These are phyloP conservation scores for Oxygymnocypris stewartii DNA, from an alignment of 2,113 vertebrate species.

Conservation along the genomic window DNA sequence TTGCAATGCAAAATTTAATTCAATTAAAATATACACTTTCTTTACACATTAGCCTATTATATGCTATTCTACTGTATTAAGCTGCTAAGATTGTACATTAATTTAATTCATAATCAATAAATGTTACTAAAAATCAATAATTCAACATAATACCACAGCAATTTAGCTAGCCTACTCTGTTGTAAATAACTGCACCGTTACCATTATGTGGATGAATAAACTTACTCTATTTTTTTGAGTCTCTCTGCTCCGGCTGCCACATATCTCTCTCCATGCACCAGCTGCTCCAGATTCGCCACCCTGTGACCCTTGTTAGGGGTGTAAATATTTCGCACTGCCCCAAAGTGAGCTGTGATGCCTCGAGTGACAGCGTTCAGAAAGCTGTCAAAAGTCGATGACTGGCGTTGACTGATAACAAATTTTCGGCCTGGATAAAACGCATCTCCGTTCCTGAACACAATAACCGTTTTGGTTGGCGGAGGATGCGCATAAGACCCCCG, in stretches of 20 bases:
- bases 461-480: slow-evolving; percentile 69
- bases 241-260: slow-evolving; percentile 76
- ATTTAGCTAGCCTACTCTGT: background rate
- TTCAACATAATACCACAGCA: background rate
- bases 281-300: slow-evolving; percentile 63
- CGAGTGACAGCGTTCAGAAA: slow-evolving; percentile 71
- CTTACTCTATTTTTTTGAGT: slow-evolving; percentile 78
- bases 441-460: slow-evolving; percentile 78
- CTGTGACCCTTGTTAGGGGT: slow-evolving; percentile 67
- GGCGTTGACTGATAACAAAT: slow-evolving; percentile 69
- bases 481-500: slow-evolving; percentile 49
- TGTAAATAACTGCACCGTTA: background rate
- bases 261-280: slow-evolving; percentile 69
- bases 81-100: background rate
- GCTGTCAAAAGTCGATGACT: slow-evolving; percentile 71
- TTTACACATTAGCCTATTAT: too few relatives aligned
- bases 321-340: slow-evolving; percentile 76
- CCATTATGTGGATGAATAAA: slow-evolving; percentile 41
- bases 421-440: slow-evolving; percentile 71
- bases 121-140: background rate
- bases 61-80: background rate
- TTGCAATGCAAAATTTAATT: background rate
- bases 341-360: slow-evolving; percentile 68
- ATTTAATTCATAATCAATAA: background rate
- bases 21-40: background rate